A percentile compares a stretch with the other conserved stretches of the same genome.
Conservation (phyloP, 2,888 invertebrate genomes). For the Drosophila meridiana region DNA sequence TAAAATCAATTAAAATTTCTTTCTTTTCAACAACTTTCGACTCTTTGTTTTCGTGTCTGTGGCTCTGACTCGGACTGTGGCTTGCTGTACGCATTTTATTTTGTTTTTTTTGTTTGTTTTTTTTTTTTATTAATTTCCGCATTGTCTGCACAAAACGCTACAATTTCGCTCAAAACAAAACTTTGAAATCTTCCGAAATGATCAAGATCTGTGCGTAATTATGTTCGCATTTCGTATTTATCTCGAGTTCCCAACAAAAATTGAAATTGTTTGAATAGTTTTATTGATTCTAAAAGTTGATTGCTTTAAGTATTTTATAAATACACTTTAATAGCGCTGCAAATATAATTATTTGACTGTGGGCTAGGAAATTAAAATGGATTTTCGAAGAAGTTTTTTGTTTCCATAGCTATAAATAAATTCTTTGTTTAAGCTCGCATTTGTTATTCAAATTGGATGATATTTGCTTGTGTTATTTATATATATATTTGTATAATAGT, state of each 20-base stretch:
- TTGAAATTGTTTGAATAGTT: not conserved
- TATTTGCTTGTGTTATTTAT: not conserved
- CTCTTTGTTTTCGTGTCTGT: conserved; percentile 8
- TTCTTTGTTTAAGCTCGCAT: not conserved
- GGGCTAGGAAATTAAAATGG: not conserved
- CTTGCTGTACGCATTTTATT: conserved; percentile 17
- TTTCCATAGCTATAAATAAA: not conserved
- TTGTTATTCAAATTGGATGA: not conserved
- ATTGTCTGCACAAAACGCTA: conserved; percentile 39
- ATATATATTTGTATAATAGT: no score
- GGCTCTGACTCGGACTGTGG: not conserved
- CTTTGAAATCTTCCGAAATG: conserved; percentile 20
- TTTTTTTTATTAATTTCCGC: conserved; percentile 39
- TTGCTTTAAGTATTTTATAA: not conserved
- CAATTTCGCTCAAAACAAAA: conserved; percentile 25
- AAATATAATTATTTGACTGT: not conserved
- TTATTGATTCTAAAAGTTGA: conserved; percentile 1
- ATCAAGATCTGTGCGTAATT: conserved; percentile 27
- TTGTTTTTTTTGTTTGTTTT: not conserved
- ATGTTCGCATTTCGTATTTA: conserved; percentile 18
- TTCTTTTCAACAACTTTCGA: conserved; percentile 36
- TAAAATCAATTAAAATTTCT: conserved; percentile 71
- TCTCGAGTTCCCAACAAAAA: not conserved
- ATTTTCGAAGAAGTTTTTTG: not conserved
- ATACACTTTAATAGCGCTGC: conserved; percentile 1